Evolutionary conservation across 2,888 invertebrate genomes (phyloP), one percentile per base, ranked within the genome.

Genomic region (Leptura quadrifasciata): DNA sequence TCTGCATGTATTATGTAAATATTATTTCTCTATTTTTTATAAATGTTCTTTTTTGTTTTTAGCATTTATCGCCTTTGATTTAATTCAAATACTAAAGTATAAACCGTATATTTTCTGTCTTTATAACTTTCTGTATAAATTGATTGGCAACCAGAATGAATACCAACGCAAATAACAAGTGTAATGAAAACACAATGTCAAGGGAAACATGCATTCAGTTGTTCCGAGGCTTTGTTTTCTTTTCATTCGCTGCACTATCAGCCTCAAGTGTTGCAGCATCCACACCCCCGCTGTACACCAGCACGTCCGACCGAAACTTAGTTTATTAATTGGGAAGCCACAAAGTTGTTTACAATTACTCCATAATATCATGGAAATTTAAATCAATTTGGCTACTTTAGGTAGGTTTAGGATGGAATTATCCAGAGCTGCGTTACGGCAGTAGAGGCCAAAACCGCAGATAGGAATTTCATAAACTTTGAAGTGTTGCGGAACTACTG

Each of bases 301-400:
- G 63, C 63, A 20, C 20, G 39, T 20, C 20, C 35, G 20, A 18
- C 39, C 21, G 20, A 63, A 39, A 61, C 63, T 39, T 39, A 3
- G 63, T 63, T 18, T 35, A 35, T 63, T 63, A 63, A 63, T 63
- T 63, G 63, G 15, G 39, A 63, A 65, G 65, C 65, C 65, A 17
- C 65, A 20, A 65, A 65, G 65, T 54, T 24, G 65, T 47, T 65
- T 54, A 65, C 63, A 24, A 75, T 75, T 71, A 69, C 31, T 54
- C 55, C 55, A 55, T 70, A 71, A 71, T 64, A 71, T 60, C 60
- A 54, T 63, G 57, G 15, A 63, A 76, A 73, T 76, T 76, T 65
- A 54, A 58, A 68, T 64, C 67, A 68, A 76, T 72, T 68, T 39
- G 58, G 52, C 68, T 47, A 68, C 61, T 68, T 69, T 64, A 69